phyloP scores from a whole-genome alignment of 2,888 invertebrate genomes.

The Ophion ellenae region DNA sequence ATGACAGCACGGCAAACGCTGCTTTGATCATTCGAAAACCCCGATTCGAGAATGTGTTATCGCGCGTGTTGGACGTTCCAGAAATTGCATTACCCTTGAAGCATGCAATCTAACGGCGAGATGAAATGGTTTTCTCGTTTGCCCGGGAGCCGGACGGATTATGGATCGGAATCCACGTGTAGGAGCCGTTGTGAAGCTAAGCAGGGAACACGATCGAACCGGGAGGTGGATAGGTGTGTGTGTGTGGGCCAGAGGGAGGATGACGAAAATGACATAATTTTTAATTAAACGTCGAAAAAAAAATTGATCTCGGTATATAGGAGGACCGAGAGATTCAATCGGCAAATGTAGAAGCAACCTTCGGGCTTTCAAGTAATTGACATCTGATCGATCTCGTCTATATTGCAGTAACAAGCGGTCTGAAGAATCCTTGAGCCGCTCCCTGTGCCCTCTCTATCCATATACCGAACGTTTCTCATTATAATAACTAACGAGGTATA shows the following conservation, averaged over 20 bases:
- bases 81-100: conserved; percentile 10
- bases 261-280: conserved; percentile 32
- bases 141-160: neutral
- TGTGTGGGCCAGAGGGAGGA: neutral
- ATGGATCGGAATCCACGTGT: neutral
- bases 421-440: conserved; percentile 11
- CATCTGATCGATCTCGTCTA: conserved; percentile 29
- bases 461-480: conserved; percentile 38
- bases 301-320: neutral
- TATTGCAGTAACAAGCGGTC: conserved; percentile 11
- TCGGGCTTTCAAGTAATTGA: conserved; percentile 29
- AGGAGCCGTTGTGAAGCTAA: neutral
- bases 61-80: neutral
- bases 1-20: no score
- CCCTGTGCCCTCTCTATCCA: conserved; percentile 1
- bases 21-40: no score
- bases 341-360: neutral
- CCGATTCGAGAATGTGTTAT: neutral
- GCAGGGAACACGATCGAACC: neutral
- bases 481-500: conserved; percentile 52
- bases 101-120: neutral
- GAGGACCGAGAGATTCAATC: neutral
- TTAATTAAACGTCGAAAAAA: conserved; percentile 45
- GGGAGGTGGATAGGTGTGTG: neutral
- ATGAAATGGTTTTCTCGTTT: conserved; percentile 10